Evolutionary conservation across 2,113 vertebrate genomes (phyloP).

Genomic region (Bos javanicus): DNA sequence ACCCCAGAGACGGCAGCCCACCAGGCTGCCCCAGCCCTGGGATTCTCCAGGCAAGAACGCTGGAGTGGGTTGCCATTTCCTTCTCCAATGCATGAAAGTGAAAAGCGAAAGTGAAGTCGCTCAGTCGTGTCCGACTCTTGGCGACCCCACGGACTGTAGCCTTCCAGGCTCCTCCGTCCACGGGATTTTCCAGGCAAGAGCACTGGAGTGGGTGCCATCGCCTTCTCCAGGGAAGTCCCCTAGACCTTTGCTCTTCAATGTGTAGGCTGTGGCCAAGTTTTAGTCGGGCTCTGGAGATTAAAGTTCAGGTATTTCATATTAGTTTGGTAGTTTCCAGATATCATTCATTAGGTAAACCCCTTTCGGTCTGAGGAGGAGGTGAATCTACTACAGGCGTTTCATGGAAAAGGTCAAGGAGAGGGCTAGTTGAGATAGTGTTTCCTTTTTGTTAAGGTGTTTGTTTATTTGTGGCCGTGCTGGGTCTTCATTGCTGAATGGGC

Average conservation of each 20-base stretch:
- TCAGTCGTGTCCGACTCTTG: no score
- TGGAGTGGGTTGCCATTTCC: no score
- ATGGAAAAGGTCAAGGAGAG: not conserved
- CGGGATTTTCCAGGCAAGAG: no score
- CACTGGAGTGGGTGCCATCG: no score
- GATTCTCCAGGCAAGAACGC: no score
- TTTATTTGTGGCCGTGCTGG: not conserved
- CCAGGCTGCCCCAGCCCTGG: no score
- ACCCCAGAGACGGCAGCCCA: no score
- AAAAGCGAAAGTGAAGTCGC: no score
- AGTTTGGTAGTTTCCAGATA: not conserved
- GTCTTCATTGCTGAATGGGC: not conserved
- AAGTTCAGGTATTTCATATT: not conserved
- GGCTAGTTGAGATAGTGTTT: not conserved
- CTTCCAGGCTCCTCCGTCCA: rapidly evolving
- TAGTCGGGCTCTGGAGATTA: not conserved
- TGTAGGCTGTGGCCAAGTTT: not conserved
- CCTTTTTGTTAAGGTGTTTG: not conserved
- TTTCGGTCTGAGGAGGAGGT: not conserved
- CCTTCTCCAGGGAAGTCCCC: not conserved
- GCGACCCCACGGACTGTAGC: no score
- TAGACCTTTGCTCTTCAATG: not conserved
- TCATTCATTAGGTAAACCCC: not conserved
- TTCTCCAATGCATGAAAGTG: no score
- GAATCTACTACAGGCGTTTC: not conserved